A percentile compares a stretch with the other conserved stretches of the same genome.
Conservation (phyloP, 1,140 invertebrate genomes). For the Cephus cinctus region DNA sequence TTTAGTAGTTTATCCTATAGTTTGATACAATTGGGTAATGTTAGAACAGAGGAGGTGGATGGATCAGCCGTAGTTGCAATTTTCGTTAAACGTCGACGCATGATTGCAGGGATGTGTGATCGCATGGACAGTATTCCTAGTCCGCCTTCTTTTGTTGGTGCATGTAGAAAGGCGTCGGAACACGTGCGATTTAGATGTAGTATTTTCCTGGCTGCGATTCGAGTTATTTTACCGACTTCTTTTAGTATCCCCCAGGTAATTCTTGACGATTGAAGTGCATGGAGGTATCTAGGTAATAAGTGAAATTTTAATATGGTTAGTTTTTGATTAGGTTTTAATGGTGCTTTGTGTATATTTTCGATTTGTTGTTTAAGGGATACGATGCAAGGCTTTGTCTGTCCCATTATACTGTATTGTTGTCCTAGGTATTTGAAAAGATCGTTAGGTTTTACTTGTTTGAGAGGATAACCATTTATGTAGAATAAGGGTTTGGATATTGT, state of each 20-base stretch:
- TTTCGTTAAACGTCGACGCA: no score
- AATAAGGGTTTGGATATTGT: not conserved
- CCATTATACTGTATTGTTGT: constrained; percentile 10
- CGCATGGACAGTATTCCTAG: constrained; percentile 10
- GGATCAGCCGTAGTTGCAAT: no score
- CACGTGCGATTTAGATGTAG: constrained; percentile 11
- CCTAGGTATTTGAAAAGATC: constrained; percentile 25
- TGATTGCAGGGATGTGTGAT: not conserved
- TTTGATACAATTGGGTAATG: no score
- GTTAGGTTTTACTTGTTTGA: not conserved
- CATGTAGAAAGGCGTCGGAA: constrained; percentile 9
- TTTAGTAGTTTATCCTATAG: no score
- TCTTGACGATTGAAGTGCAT: constrained; percentile 7
- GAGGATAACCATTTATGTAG: not conserved
- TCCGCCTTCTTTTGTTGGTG: constrained; percentile 10
- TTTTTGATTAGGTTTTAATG: constrained; percentile 21
- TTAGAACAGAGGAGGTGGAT: no score
- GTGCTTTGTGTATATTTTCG: constrained; percentile 7
- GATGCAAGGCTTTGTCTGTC: constrained; percentile 11
- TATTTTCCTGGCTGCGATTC: constrained; percentile 4
- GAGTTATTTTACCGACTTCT: constrained; percentile 9
- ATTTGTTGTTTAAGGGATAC: not conserved
- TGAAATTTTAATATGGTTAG: constrained; percentile 12
- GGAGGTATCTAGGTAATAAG: constrained; percentile 5
- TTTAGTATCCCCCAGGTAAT: constrained; percentile 5